Percentiles rank a stretch among this genome's conserved stretches.
These are phyloP conservation scores for Meloe dianella DNA, from an alignment of 2,888 invertebrate species.

Conservation along the genomic window DNA sequence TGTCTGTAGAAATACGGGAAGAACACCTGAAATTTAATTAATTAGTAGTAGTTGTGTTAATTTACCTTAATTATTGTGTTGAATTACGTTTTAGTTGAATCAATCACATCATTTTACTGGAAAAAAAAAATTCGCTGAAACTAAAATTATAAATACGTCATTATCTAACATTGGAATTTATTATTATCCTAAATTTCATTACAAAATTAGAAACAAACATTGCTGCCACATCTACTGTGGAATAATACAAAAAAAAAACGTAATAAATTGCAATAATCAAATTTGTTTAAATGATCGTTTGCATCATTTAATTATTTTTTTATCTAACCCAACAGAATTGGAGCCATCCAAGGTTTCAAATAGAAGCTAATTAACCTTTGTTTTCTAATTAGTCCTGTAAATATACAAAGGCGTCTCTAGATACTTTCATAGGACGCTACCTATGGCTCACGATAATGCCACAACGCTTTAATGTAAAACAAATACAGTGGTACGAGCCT, in stretches of 20 bases:
- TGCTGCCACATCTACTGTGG: neutral
- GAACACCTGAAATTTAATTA: neutral
- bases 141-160: slow-evolving; percentile 10
- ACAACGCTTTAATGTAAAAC: no score
- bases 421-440: no score
- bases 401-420: no score
- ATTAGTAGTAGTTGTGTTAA: neutral
- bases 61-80: neutral
- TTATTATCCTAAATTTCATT: slow-evolving; percentile 4
- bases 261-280: no score
- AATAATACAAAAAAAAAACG: neutral
- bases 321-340: no score
- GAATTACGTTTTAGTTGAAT: neutral
- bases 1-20: neutral
- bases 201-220: slow-evolving; percentile 5
- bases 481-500: no score
- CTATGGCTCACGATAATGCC: no score
- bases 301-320: no score
- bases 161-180: slow-evolving; percentile 4
- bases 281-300: no score
- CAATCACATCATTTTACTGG: neutral
- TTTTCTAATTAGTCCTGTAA: no score
- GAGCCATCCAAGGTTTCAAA: no score
- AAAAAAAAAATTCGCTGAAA: neutral
- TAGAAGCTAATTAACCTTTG: no score